Evolutionary conservation across 1,140 invertebrate genomes (phyloP).

Genomic region (Sipha flava): DNA sequence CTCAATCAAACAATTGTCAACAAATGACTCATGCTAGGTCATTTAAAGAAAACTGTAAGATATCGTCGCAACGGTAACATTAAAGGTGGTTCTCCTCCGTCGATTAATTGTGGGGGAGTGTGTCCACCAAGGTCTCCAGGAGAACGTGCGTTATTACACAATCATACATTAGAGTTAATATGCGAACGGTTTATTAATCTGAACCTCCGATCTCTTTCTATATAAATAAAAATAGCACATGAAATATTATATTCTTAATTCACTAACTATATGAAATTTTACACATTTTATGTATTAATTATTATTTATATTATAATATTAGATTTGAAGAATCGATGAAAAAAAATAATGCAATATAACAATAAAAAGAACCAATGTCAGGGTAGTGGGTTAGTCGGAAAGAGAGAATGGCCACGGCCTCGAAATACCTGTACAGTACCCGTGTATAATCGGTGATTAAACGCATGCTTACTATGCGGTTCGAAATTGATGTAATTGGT

Average conservation of each 20-base stretch:
- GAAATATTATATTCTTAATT: background rate
- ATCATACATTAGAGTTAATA: background rate
- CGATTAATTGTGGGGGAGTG: slow-evolving; percentile 24
- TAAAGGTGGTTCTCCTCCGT: slow-evolving; percentile 22
- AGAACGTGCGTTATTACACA: slow-evolving; percentile 19
- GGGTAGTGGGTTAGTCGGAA: background rate
- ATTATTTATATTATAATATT: background rate
- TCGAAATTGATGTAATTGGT: slow-evolving; percentile 28
- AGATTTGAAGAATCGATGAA: background rate
- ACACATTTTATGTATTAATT: background rate
- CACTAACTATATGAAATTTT: background rate
- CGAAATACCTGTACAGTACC: slow-evolving; percentile 17
- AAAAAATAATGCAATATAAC: background rate
- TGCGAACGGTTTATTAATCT: slow-evolving; percentile 4
- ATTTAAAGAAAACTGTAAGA: slow-evolving; percentile 7
- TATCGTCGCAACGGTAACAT: slow-evolving; percentile 11
- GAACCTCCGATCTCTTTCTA: background rate
- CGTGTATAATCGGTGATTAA: slow-evolving; percentile 26
- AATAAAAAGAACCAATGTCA: background rate
- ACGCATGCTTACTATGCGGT: background rate
- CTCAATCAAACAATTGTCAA: background rate
- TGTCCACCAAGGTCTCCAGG: slow-evolving; percentile 19
- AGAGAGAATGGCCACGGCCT: slow-evolving; percentile 28
- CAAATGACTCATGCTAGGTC: background rate
- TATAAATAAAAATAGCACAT: background rate